phyloP scores from a whole-genome alignment of 1,140 invertebrate genomes.

The Neoseiulus cucumeris region DNA sequence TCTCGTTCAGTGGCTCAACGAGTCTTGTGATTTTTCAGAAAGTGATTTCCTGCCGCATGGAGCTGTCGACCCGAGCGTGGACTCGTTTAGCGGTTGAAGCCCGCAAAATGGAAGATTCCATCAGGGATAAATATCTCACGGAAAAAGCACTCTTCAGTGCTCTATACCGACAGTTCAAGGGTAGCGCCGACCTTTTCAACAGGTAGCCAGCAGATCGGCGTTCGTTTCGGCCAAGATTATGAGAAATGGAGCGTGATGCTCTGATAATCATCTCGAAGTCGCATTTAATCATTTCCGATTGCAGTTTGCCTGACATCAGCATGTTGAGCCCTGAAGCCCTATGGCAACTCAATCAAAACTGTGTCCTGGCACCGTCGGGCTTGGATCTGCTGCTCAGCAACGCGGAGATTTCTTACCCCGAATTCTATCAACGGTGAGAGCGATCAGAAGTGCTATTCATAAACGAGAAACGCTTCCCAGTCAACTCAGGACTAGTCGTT shows the following conservation, averaged over 20 bases:
- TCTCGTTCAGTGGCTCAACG: too few relatives aligned
- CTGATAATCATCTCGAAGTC: too few relatives aligned
- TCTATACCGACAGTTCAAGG: neutral
- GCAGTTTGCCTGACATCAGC: neutral
- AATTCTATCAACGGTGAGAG: conserved; percentile 2
- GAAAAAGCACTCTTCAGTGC: neutral
- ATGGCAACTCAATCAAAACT: conserved; percentile 6
- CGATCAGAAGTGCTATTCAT: neutral
- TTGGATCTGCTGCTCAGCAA: neutral
- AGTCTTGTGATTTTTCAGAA: neutral
- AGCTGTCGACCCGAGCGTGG: neutral
- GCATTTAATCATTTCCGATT: neutral
- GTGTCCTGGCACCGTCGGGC: neutral
- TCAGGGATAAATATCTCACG: neutral
- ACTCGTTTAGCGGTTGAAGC: neutral
- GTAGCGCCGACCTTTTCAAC: neutral
- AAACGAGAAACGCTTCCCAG: neutral
- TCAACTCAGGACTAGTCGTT: neutral
- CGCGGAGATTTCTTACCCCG: neutral
- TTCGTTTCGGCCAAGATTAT: too few relatives aligned
- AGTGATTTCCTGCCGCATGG: neutral
- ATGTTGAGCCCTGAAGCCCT: neutral
- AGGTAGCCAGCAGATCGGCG: neutral
- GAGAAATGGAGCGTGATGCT: too few relatives aligned
- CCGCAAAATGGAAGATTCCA: neutral